phyloP scores from a whole-genome alignment of 1,140 invertebrate genomes.

The Trachymyrmex septentrionalis region DNA sequence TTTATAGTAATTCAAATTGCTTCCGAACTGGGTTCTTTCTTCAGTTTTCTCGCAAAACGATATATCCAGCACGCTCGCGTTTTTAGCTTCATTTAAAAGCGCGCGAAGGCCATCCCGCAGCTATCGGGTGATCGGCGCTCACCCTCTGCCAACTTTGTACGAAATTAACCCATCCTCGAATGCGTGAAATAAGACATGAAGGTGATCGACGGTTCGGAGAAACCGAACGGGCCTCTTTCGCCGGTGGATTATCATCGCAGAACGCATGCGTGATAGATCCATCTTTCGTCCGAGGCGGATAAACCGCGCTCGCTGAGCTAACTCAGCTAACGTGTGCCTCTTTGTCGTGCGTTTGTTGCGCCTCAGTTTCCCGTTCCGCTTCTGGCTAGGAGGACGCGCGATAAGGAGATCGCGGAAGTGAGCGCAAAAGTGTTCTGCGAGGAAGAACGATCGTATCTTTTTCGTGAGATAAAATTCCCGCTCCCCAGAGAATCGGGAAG shows the following conservation, averaged over 20 bases:
- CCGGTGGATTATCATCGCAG: conserved; percentile 18
- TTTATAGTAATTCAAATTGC: not conserved
- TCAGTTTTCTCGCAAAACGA: not conserved
- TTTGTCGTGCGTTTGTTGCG: conserved; percentile 37
- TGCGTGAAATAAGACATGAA: conserved; percentile 41
- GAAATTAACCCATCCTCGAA: conserved; percentile 56
- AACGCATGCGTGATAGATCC: conserved; percentile 66
- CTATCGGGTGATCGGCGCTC: conserved; percentile 32
- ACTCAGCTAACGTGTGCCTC: conserved; percentile 4
- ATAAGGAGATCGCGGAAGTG: conserved; percentile 1
- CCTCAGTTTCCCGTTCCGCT: conserved; percentile 45
- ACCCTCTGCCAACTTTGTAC: conserved; percentile 57
- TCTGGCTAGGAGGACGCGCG: conserved; percentile 18
- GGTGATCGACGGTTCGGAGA: conserved; percentile 35
- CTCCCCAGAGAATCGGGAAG: not conserved
- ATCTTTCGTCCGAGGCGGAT: conserved; percentile 49
- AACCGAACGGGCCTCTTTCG: not conserved
- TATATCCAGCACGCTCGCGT: not conserved
- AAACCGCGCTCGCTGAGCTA: conserved; percentile 12
- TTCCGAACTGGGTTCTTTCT: not conserved
- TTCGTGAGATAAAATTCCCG: not conserved
- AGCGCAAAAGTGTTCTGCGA: conserved; percentile 2
- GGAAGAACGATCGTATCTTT: not conserved
- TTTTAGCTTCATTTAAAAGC: conserved; percentile 37
- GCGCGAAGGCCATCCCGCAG: not conserved